Evolutionary conservation across 2,113 vertebrate genomes (phyloP), one percentile per base, ranked within the genome.

Genomic region (Helogale parvula): DNA sequence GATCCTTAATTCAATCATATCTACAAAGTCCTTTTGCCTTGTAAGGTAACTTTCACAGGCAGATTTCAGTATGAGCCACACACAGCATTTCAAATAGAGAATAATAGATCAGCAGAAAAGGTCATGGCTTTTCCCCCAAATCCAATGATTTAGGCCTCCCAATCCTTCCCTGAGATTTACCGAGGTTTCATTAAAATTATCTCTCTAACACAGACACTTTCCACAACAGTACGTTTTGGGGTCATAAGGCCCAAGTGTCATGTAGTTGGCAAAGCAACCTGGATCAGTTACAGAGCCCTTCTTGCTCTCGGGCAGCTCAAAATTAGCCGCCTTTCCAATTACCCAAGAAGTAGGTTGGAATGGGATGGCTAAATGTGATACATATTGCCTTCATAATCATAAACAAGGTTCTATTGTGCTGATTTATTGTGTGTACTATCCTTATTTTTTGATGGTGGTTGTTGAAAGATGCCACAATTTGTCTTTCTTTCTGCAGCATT

Each of bases 71-170:
- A 13, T 82, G 12, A 87, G 17, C 21, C 31, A 77, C 19, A 63
- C 4, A 54, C 3, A 72, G 19, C 23, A 93, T 80, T 95, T 57
- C 14, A 95, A 96, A 72, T 83, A 54, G 19, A 69, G 31, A 87
- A 41, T 71, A 87, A 7, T 69, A 83, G 69, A 7, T 80, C 35
- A 74, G 11, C 3, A 69, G 60, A 31, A 91, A 71, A 77, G 5
- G 1, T 0, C 27, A 71, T 91, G n/a, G 4, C 5, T 3, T 94
- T 93, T 9, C 5, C 15, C n/a, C 35, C 19, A 81, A 93, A 71
- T 52, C 7, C 38, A 95, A 0, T 68, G 9, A 47, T 87, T 72
- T 83, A 47, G 35, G n/a, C 25, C 60, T 82, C 11, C 16, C 52
- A 60, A 29, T 33, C 31, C 76, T 16, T 84, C 54, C 9, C 41